These are phyloP conservation scores for Argyrosomus japonicus DNA, from an alignment of 2,113 vertebrate genomes.

Conservation along the genomic window DNA sequence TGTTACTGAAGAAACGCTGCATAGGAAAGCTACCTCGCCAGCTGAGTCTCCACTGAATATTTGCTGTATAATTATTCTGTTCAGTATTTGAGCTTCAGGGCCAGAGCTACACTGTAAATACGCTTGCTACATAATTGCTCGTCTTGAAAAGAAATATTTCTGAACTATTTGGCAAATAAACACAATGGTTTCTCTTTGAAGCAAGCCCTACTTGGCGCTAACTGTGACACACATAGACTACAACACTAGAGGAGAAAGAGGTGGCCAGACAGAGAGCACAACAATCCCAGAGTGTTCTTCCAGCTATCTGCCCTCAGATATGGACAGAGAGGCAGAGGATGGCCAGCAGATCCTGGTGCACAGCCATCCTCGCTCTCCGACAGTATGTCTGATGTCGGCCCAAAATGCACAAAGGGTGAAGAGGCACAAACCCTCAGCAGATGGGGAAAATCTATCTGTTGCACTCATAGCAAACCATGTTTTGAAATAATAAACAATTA, in stretches of 20 bases:
- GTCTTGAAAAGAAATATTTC: constrained; percentile 41
- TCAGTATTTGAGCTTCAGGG: constrained; percentile 21
- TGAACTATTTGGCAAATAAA: constrained; percentile 57
- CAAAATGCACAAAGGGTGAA: constrained; percentile 47
- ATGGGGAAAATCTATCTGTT: constrained; percentile 45
- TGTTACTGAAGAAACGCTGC: neutral
- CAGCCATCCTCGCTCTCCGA: constrained; percentile 24
- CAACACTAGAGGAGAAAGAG: neutral
- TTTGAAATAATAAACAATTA: neutral
- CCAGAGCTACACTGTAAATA: constrained; percentile 44
- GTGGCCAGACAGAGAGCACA: constrained; percentile 26
- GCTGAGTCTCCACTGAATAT: constrained; percentile 14
- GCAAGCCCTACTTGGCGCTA: neutral
- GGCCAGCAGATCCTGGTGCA: constrained; percentile 37
- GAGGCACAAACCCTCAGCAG: constrained; percentile 35
- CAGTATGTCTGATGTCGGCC: constrained; percentile 58
- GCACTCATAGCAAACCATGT: neutral
- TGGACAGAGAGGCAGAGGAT: constrained; percentile 17
- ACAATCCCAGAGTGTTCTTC: constrained; percentile 44
- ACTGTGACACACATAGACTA: constrained; percentile 19
- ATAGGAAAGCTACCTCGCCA: neutral
- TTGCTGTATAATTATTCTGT: constrained; percentile 34
- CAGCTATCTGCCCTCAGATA: constrained; percentile 50
- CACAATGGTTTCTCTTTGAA: constrained; percentile 41
- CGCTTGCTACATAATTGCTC: constrained; percentile 42